Conservation (phyloP, 1,140 invertebrate genomes). For the Cydia fagiglandana region DNA sequence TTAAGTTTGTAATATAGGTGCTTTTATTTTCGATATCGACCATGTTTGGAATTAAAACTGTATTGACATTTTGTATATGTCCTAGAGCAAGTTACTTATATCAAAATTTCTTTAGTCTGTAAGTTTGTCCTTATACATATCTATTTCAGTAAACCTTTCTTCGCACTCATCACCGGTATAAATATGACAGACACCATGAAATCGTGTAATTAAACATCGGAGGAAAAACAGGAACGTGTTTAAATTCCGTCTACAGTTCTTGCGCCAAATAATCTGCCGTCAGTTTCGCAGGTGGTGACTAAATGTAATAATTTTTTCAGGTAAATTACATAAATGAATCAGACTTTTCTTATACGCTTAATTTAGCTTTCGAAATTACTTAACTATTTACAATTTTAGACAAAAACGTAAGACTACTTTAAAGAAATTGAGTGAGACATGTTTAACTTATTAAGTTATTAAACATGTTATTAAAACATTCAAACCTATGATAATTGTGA, state of each 20-base stretch:
- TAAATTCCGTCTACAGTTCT: neutral
- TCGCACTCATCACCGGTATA: neutral
- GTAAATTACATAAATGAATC: neutral
- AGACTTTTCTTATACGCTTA: neutral
- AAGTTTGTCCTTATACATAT: constrained; percentile 20
- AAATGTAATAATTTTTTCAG: neutral
- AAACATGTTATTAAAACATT: no score
- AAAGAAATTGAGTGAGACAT: neutral
- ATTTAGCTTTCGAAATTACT: neutral
- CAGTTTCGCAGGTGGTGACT: neutral
- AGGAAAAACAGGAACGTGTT: neutral
- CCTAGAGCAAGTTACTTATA: neutral
- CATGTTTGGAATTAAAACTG: neutral
- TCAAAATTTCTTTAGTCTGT: neutral
- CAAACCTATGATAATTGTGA: no score
- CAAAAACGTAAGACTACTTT: neutral
- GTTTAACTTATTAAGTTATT: no score
- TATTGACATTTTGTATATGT: neutral
- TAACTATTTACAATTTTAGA: no score
- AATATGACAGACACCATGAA: neutral
- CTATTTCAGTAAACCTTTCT: neutral
- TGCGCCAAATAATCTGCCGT: neutral
- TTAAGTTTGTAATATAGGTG: no score
- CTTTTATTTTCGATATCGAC: no score
- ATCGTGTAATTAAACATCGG: neutral